Evolutionary conservation across 37 sponge, comb jelly and placozoan genomes (phyloP).

Genomic region (Cliona cf. orientalis): DNA sequence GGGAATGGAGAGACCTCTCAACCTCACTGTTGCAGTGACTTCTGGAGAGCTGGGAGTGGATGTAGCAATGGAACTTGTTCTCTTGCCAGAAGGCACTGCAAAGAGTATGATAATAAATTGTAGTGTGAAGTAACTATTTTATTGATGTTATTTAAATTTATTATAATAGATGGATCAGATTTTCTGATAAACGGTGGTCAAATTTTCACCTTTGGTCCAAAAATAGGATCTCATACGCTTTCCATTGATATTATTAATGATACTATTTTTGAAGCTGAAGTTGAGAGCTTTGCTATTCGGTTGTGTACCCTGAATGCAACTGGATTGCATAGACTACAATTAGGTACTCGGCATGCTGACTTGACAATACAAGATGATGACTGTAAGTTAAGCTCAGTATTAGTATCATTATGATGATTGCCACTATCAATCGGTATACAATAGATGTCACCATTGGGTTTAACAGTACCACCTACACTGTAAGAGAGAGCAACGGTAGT

Average conservation of each 20-base stretch:
- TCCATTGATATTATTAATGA: not conserved
- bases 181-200: too few relatives aligned
- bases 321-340: too few relatives aligned
- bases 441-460: conserved; percentile 1
- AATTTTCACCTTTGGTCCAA: too few relatives aligned
- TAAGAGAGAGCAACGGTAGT: not conserved
- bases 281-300: not conserved
- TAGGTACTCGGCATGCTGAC: not conserved
- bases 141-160: too few relatives aligned
- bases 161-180: too few relatives aligned
- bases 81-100: too few relatives aligned
- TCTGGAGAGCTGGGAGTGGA: not conserved
- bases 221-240: too few relatives aligned
- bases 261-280: not conserved
- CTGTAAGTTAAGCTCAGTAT: not conserved
- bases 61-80: too few relatives aligned
- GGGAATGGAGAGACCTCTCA: too few relatives aligned
- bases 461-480: not conserved
- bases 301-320: not conserved
- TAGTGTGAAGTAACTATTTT: too few relatives aligned
- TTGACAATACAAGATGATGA: not conserved
- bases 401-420: not conserved
- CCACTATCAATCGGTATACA: not conserved
- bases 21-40: not conserved
- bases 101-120: too few relatives aligned